Evolutionary conservation across 2,888 invertebrate species (phyloP).

Genomic region (Gymnoscelis rufifasciata): DNA sequence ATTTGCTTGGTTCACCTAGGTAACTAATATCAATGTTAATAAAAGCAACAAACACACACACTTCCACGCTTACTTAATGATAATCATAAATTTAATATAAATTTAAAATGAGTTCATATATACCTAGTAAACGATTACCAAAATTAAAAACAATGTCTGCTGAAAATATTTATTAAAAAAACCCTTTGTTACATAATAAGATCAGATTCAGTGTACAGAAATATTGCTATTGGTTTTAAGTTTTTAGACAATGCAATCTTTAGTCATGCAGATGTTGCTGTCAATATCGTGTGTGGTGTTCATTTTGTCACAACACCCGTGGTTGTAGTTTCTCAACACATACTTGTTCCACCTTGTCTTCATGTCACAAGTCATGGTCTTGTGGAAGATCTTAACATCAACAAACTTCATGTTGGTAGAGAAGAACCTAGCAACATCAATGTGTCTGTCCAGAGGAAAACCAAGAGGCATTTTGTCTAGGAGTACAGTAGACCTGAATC

Average conservation of each 20-base stretch:
- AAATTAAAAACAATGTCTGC: not conserved
- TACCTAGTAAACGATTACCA: not conserved
- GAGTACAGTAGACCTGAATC: constrained; percentile 60
- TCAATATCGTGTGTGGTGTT: constrained; percentile 52
- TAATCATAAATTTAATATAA: too few relatives aligned
- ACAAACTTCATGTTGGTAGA: constrained; percentile 84
- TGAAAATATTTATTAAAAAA: not conserved
- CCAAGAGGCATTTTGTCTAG: constrained; percentile 79
- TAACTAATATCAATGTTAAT: too few relatives aligned
- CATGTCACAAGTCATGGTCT: constrained; percentile 69
- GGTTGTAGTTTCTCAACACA: constrained; percentile 57
- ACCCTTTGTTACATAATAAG: not conserved
- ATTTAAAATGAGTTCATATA: not conserved
- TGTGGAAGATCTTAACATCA: constrained; percentile 82
- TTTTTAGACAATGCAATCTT: not conserved
- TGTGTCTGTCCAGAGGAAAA: constrained; percentile 83
- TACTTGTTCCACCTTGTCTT: constrained; percentile 62
- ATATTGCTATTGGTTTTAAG: too few relatives aligned
- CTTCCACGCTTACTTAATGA: too few relatives aligned
- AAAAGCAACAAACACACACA: too few relatives aligned
- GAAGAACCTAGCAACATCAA: constrained; percentile 79
- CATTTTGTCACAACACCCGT: constrained; percentile 38
- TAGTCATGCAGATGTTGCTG: constrained; percentile 34
- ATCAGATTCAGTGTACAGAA: not conserved
- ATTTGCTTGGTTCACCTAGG: too few relatives aligned